Percentiles rank a stretch among this genome's conserved stretches.
Evolutionary conservation across 2,113 vertebrate genomes (phyloP).

Genomic region (Nycticryphes semicollaris): DNA sequence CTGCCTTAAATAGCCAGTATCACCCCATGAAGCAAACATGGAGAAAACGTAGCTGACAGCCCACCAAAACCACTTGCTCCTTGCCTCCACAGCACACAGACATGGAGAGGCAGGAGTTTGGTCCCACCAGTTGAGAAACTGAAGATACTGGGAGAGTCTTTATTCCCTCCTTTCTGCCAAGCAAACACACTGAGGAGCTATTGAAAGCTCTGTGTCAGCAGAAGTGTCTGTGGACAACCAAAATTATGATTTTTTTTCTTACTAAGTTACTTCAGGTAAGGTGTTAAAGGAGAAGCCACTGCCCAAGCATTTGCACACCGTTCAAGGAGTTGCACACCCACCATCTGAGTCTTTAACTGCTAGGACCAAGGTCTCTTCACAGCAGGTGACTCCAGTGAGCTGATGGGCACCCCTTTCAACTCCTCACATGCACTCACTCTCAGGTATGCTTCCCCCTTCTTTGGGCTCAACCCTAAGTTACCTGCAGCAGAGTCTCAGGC

Average conservation of each 20-base stretch:
- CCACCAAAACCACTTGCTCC: background rate
- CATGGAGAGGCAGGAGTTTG: background rate
- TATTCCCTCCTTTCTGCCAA: background rate
- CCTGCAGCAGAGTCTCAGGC: background rate
- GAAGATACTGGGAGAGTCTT: background rate
- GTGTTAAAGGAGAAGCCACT: background rate
- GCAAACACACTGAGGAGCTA: background rate
- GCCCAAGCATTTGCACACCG: background rate
- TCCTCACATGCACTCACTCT: background rate
- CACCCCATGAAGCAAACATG: background rate
- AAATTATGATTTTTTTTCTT: background rate
- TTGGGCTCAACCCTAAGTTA: background rate
- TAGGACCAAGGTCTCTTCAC: background rate
- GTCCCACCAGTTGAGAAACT: background rate
- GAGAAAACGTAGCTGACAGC: accelerated
- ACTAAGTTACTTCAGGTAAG: background rate
- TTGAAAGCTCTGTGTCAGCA: background rate
- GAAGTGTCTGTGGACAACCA: background rate
- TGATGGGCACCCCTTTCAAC: background rate
- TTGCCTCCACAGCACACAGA: background rate
- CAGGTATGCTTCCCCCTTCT: background rate
- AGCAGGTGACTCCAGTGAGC: background rate
- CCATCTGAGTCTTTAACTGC: background rate
- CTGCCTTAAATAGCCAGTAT: background rate
- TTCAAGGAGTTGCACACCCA: background rate